Evolutionary conservation across 2,113 vertebrate species (phyloP), one percentile per base, ranked within the genome.

Genomic region (Formicarius rufipectus): DNA sequence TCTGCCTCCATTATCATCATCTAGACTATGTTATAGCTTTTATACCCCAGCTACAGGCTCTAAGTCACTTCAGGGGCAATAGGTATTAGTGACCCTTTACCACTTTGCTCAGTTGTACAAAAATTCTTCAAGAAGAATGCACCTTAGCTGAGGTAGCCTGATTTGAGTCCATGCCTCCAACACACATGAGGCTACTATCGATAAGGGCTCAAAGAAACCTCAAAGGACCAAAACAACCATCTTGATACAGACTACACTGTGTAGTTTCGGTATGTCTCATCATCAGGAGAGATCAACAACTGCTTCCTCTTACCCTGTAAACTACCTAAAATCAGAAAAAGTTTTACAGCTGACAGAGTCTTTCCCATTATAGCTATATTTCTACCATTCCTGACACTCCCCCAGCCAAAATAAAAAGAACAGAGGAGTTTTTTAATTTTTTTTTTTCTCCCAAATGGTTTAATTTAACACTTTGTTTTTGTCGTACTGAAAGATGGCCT

Each of bases 311-410:
- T 25, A 52, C 12, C 7, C 25, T 64, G 11, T 8, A 33, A 77
- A 59, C 9, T 28, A 25, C 28, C 22, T 73, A 64, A 91, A 78
- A 77, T 45, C 15, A 68, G 50, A 62, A 66, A 58, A 62, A 21
- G 16, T 71, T 84, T 39, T 95, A 55, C 35, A 75, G 13, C 30
- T 72, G 39, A 45, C 3, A 19, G 6, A 5, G 8, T 21, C 3
- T 58, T 30, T 80, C 7, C 28, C 31, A 40, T 14, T 8, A 47
- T 2, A 45, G 3, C 12, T 42, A 17, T 3, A 18, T 47, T 53
- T n/a, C 28, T 56, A n/a, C 7, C 5, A 40, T 7, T 0, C 5
- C 37, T 75, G 16, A 62, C 4, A 16, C 9, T 40, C 3, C 19
- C 18, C 1, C 22, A 79, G 22, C 12, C 19, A 40, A 80, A 84